These are phyloP conservation scores for Anthoptus insignis DNA, from an alignment of 2,888 invertebrate genomes.

Conservation along the genomic window DNA sequence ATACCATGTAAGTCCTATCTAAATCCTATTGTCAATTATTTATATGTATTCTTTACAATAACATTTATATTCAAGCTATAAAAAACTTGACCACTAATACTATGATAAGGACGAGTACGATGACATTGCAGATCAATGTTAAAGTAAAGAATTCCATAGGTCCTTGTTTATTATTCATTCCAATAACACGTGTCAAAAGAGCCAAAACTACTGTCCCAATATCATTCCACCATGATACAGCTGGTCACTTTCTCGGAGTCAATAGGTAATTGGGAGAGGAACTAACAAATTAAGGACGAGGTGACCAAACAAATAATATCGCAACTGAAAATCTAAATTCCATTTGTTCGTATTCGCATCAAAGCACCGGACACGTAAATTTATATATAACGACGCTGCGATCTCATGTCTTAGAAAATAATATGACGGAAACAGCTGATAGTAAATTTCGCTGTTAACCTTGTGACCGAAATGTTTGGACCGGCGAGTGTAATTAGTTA, in stretches of 20 bases:
- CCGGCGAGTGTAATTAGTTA: conserved; percentile 28
- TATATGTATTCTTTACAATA: too few relatives aligned
- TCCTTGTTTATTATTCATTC: too few relatives aligned
- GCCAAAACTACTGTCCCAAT: too few relatives aligned
- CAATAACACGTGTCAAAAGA: too few relatives aligned
- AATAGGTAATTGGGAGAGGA: neutral
- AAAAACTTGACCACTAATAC: too few relatives aligned
- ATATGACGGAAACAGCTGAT: conserved; percentile 56
- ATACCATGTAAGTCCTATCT: too few relatives aligned
- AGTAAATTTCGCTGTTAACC: conserved; percentile 55
- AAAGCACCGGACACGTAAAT: conserved; percentile 62
- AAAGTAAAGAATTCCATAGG: too few relatives aligned
- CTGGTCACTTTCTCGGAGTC: conserved; percentile 16
- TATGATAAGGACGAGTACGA: too few relatives aligned
- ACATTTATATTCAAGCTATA: too few relatives aligned
- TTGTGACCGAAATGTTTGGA: conserved; percentile 54
- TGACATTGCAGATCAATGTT: too few relatives aligned
- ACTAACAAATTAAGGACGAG: conserved; percentile 18
- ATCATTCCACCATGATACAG: too few relatives aligned
- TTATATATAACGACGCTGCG: conserved; percentile 50
- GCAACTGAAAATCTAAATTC: conserved; percentile 41
- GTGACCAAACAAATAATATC: conserved; percentile 47
- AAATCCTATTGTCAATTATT: too few relatives aligned
- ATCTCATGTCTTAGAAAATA: conserved; percentile 42
- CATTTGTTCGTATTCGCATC: conserved; percentile 49